These are phyloP conservation scores for Xanthorhoe designata DNA, from an alignment of 2,888 invertebrate species.

Conservation along the genomic window DNA sequence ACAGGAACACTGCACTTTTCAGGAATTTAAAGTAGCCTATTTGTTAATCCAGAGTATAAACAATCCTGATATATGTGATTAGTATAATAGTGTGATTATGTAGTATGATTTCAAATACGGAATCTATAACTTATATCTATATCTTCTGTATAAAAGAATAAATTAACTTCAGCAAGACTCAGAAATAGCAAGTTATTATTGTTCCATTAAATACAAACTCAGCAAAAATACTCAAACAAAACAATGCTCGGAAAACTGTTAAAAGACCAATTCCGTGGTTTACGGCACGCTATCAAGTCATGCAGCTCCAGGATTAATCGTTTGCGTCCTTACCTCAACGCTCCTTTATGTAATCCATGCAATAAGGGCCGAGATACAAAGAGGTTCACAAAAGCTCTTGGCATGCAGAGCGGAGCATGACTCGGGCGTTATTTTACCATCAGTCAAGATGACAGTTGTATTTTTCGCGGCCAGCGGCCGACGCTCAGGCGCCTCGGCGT, in stretches of 20 bases:
- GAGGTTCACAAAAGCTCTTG: constrained; percentile 73
- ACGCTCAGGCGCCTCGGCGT: constrained; percentile 75
- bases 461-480: constrained; percentile 82
- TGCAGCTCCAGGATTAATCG: constrained; percentile 48
- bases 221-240: constrained; percentile 40
- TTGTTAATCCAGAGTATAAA: no score
- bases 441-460: constrained; percentile 84
- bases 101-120: background rate
- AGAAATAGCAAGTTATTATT: constrained; percentile 14
- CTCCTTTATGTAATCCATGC: constrained; percentile 67
- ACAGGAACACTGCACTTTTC: no score
- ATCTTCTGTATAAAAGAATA: background rate
- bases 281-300: constrained; percentile 46
- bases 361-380: constrained; percentile 72
- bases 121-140: background rate
- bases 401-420: constrained; percentile 79
- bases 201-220: constrained; percentile 21
- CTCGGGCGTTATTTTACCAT: constrained; percentile 79
- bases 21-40: no score
- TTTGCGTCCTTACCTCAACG: constrained; percentile 56
- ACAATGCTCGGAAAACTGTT: constrained; percentile 29
- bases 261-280: constrained; percentile 32
- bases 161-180: constrained; percentile 18
- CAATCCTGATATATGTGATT: no score
- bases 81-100: background rate